These are phyloP conservation scores for Equus przewalskii DNA, from an alignment of 2,113 vertebrate species.

Conservation along the genomic window DNA sequence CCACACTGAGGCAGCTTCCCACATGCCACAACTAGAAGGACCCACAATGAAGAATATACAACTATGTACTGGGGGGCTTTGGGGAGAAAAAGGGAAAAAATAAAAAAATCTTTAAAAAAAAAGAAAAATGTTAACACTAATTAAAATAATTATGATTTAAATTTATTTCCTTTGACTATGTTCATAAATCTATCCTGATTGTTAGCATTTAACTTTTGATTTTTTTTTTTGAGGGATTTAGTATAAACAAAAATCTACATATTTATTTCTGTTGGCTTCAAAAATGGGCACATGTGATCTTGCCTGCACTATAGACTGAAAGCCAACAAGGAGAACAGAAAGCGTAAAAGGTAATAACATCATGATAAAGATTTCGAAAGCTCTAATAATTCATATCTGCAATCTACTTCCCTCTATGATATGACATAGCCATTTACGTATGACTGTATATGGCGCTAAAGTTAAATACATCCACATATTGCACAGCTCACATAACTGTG, in stretches of 20 bases:
- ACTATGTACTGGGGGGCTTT: no score
- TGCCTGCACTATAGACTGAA: not conserved
- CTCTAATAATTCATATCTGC: not conserved
- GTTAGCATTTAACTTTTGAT: not conserved
- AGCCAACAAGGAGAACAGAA: not conserved
- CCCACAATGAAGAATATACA: no score
- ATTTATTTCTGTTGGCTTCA: not conserved
- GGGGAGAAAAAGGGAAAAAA: no score
- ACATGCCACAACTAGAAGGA: no score
- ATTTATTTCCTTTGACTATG: not conserved
- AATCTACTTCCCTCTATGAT: not conserved
- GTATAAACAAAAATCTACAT: not conserved
- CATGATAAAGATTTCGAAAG: not conserved
- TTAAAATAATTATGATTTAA: not conserved
- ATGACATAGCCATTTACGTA: not conserved
- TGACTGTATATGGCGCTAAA: not conserved
- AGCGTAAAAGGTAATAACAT: not conserved
- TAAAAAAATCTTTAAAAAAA: no score
- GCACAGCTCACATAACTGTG: not conserved
- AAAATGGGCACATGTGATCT: not conserved
- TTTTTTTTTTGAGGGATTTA: not conserved
- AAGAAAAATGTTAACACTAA: not conserved
- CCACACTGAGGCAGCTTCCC: no score
- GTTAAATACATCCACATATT: not conserved
- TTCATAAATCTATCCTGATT: not conserved